Evolutionary conservation across 2,888 invertebrate species (phyloP), one percentile per base, ranked within the genome.

Genomic region (Pardosa pseudoannulata): DNA sequence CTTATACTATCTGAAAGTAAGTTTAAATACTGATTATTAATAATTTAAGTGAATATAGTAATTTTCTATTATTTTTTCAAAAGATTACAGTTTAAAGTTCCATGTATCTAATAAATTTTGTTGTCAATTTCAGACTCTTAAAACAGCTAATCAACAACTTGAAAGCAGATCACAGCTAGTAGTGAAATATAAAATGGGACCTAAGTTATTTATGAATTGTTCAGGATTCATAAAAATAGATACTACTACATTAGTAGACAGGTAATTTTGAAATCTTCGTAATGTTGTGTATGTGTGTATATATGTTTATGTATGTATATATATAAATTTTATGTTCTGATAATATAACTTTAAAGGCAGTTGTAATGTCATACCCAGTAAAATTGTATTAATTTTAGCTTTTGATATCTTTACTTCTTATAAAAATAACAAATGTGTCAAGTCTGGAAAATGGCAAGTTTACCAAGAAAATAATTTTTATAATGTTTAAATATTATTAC

Each of bases 151-250:
- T 92, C 96, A 96, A 90, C 94, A 97, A 50, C 91, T 98, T 70
- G 98, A 98, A 92, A 98, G 98, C 91, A 93, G 98, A 90, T 98
- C 98, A 0, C 98, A 98, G 91, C 93, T 99, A 27, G 98, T 99
- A 16, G 98, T 97, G 0, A 94, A 95, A 1, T 98, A 98, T 91
- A 97, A 98, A 90, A 96, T 99, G 96, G 99, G 99, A 0, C 98
- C 98, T 0, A 98, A 97, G 92, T 97, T 99, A 0, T 99, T 99
- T 91, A 97, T 99, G 89, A 99, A 99, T 91, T 98, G 98, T 92
- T 98, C 99, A 9, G 99, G 99, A 31, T 99, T 99, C 91, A 97
- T 99, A 80, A 98, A 97, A 93, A 99, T 99, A 89, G 99, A 99
- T 90, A 98, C 98, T 0, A 97, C 96, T 91, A 97, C 98, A 88